Percentiles rank a stretch among this genome's conserved stretches.
Conservation (phyloP, 1,140 invertebrate genomes). For the Oedothorax gibbosus region DNA sequence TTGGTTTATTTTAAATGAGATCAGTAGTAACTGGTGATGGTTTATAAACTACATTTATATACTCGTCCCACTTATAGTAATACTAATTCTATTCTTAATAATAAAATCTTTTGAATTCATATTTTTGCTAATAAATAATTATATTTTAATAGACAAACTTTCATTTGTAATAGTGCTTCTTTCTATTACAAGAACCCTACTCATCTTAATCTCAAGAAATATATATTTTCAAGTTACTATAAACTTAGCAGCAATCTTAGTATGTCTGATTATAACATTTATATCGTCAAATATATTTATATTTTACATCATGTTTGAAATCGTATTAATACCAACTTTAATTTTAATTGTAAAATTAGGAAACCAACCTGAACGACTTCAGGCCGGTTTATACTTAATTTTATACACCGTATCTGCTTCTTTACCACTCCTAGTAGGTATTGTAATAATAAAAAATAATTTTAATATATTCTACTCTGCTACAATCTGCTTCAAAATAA, state of each 20-base stretch:
- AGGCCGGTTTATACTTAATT: slow-evolving; percentile 74
- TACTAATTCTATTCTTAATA: too few relatives aligned
- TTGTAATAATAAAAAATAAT: not conserved
- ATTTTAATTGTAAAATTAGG: not conserved
- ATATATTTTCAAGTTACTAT: too few relatives aligned
- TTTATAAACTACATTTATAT: too few relatives aligned
- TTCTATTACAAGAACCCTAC: too few relatives aligned
- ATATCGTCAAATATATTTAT: not conserved
- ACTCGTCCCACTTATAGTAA: too few relatives aligned
- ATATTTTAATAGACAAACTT: too few relatives aligned
- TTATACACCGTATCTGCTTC: slow-evolving; percentile 76
- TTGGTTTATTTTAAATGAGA: too few relatives aligned
- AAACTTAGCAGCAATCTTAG: not conserved
- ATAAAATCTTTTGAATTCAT: too few relatives aligned
- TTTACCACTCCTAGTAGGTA: slow-evolving; percentile 72
- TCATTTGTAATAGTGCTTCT: too few relatives aligned
- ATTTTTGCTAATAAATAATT: too few relatives aligned
- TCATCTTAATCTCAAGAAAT: too few relatives aligned
- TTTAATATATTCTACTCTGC: not conserved
- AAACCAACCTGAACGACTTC: slow-evolving; percentile 71
- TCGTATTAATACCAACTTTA: not conserved
- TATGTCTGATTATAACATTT: not conserved
- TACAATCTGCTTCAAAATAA: not conserved
- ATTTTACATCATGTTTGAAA: slow-evolving; percentile 26
- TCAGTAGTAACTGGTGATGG: too few relatives aligned